Base-by-base conservation (phyloP, 2,797 vertebrate genomes). In the Schizothorax lantsangensis region DNA sequence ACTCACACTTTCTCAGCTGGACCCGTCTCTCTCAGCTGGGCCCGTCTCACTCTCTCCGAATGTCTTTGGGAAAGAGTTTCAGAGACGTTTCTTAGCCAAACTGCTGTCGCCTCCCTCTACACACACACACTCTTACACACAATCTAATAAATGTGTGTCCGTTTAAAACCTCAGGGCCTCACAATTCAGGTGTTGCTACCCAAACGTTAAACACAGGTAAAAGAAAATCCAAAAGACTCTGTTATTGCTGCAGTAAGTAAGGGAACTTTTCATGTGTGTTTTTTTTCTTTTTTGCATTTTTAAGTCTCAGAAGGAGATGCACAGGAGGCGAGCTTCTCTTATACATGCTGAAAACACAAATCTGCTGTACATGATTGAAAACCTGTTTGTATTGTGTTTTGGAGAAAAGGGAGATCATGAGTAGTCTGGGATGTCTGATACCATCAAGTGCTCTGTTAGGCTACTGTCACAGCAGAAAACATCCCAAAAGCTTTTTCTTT, bases 101-200 rank as follows among this genome's bases (percentile, higher is more conserved):
- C 79, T 85, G 83, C 86, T 89, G 90, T 87, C 43, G 23, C 85
- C 40, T 86, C 26, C 68, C 69, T 88, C 86, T 89, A 88, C 85
- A 88, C 45, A 89, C 87, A 88, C 45, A 89, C 83, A 84, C 79
- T 83, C 82, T 68, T 74, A 69, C 64, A 87, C 81, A 86, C 80
- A 77, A 72, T 86, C 68, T 74, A 82, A 87, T 81, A 85, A 86
- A 88, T 75, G 45, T 89, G 84, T 91, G 78, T 93, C 91, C 88
- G 90, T 92, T 91, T 86, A 86, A 90, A 93, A 79, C 92, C 96
- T 96, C 95, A 96, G 95, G 95, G 94, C 92, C 92, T 94, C 91
- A 87, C 87, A 91, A 94, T 94, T 94, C 94, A 95, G 93, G 94
- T 95, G 93, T 94, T 91, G 86, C 89, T 87, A 91, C 93, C 90